These are phyloP conservation scores for Orchestia grillus DNA, from an alignment of 1,140 invertebrate species.

Conservation along the genomic window DNA sequence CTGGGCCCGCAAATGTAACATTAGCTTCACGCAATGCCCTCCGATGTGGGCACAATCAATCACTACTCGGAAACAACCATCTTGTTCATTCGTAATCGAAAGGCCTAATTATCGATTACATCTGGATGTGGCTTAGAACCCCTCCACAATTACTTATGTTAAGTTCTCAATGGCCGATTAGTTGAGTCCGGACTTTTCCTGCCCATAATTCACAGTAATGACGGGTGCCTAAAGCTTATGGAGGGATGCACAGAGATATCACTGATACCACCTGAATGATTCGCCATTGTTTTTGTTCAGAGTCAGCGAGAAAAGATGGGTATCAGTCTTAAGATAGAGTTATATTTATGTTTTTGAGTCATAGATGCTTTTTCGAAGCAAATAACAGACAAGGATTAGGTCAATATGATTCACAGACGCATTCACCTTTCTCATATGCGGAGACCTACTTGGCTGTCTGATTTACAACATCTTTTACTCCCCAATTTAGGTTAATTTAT, in stretches of 20 bases:
- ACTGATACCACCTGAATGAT: constrained; percentile 24
- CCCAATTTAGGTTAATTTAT: constrained; percentile 2
- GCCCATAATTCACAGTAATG: constrained; percentile 33
- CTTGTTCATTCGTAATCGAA: constrained; percentile 54
- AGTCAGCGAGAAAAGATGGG: constrained; percentile 28
- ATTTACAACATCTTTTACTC: constrained; percentile 8
- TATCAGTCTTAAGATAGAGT: constrained; percentile 16
- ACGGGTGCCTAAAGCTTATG: constrained; percentile 25
- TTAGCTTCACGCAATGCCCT: background rate
- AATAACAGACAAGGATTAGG: constrained; percentile 24
- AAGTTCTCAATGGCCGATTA: constrained; percentile 47
- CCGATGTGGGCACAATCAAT: constrained; percentile 13
- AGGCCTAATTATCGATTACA: constrained; percentile 47
- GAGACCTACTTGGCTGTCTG: constrained; percentile 3
- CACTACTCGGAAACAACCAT: constrained; percentile 48
- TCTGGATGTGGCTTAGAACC: constrained; percentile 46
- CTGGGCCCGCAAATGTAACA: background rate
- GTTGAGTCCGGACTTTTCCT: constrained; percentile 13
- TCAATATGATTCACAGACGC: constrained; percentile 36
- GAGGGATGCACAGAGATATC: background rate
- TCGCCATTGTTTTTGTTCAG: constrained; percentile 31
- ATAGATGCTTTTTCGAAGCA: constrained; percentile 38
- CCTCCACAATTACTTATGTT: constrained; percentile 53
- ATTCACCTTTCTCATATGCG: constrained; percentile 16
- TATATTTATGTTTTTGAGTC: constrained; percentile 28